These are phyloP conservation scores for Sarcophaga bullata DNA, from an alignment of 1,140 invertebrate species.

Conservation along the genomic window DNA sequence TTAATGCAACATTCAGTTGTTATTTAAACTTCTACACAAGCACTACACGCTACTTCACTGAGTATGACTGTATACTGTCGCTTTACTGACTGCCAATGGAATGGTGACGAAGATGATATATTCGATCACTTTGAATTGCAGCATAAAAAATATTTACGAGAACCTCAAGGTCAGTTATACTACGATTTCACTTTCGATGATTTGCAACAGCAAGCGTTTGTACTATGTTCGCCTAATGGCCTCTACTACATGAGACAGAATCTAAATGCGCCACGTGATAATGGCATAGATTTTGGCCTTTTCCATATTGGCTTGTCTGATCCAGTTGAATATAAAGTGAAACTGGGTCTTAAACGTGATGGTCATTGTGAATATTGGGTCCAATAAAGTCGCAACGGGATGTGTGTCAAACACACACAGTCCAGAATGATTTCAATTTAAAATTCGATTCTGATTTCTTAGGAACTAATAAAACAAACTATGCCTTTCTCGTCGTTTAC, in stretches of 20 bases:
- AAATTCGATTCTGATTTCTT: background rate
- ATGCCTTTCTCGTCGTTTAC: background rate
- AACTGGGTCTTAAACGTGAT: slow-evolving; percentile 24
- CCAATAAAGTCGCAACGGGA: background rate
- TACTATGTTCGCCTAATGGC: background rate
- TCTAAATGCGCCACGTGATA: background rate
- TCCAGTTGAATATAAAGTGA: background rate
- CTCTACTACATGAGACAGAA: slow-evolving; percentile 28
- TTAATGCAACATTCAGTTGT: background rate
- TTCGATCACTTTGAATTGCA: slow-evolving; percentile 31
- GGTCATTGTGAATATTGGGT: slow-evolving; percentile 3
- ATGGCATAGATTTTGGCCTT: slow-evolving; percentile 21
- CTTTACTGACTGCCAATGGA: background rate
- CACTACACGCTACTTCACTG: background rate
- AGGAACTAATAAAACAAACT: background rate
- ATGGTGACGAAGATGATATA: slow-evolving; percentile 27
- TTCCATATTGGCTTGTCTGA: slow-evolving; percentile 38
- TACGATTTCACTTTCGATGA: slow-evolving; percentile 24
- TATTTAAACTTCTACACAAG: background rate
- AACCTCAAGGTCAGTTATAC: background rate
- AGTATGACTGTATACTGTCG: background rate
- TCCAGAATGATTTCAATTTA: slow-evolving; percentile 21
- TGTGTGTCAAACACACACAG: background rate
- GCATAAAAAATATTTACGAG: slow-evolving; percentile 23
- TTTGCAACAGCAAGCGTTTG: background rate